A percentile compares a stretch with the other conserved stretches of the same genome.
phyloP scores from a whole-genome alignment of 1,140 invertebrate genomes.

The Reticulitermes speratus region DNA sequence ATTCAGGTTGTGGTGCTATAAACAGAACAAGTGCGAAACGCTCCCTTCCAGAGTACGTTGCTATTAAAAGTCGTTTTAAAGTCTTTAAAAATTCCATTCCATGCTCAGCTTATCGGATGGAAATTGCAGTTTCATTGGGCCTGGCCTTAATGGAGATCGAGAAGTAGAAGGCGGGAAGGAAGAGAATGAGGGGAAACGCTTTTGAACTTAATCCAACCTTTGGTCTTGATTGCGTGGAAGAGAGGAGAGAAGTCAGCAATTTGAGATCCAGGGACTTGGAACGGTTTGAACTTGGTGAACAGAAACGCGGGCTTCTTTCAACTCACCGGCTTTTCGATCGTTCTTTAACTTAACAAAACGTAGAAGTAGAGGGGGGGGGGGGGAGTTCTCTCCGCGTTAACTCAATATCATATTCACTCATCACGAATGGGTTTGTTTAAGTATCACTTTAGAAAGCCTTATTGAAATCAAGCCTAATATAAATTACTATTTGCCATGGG shows the following conservation, averaged over 20 bases:
- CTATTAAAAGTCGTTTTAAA: neutral
- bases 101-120: conserved; percentile 8
- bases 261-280: neutral
- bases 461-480: too few species aligned
- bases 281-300: neutral
- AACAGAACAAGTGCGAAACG: conserved; percentile 1
- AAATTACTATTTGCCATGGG: too few species aligned
- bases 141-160: neutral
- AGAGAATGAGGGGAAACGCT: neutral
- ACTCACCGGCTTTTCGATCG: too few species aligned
- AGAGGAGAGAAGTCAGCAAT: neutral
- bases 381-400: too few species aligned
- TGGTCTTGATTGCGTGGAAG: conserved; percentile 9
- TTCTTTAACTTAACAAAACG: too few species aligned
- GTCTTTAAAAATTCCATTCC: neutral
- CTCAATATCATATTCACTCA: too few species aligned
- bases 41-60: neutral
- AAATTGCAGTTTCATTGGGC: conserved; percentile 14
- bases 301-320: too few species aligned
- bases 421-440: too few species aligned
- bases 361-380: too few species aligned
- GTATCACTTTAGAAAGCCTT: too few species aligned
- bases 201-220: conserved; percentile 6
- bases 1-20: neutral
- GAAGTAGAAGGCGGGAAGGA: neutral